These are phyloP conservation scores for Thymallus thymallus DNA, from an alignment of 2,113 vertebrate species.

Conservation along the genomic window DNA sequence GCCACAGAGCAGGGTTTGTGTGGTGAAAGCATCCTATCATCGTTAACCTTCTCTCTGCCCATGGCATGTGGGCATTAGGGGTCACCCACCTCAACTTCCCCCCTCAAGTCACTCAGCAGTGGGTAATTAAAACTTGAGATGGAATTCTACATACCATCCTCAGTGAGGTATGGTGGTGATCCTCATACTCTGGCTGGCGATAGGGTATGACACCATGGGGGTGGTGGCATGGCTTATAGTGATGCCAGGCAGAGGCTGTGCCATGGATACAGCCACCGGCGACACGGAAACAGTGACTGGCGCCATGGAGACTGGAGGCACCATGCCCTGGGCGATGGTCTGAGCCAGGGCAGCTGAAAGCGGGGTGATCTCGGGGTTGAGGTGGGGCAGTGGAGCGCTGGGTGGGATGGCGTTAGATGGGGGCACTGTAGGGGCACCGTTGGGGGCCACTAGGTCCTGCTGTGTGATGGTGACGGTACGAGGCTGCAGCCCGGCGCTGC, in stretches of 20 bases:
- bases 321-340: conserved; percentile 95
- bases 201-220: conserved; percentile 95
- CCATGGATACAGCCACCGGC: conserved; percentile 93
- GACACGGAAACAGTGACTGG: conserved; percentile 93
- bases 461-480: conserved; percentile 88
- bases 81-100: not conserved
- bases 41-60: not conserved
- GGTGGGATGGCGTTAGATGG: conserved; percentile 80
- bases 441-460: conserved; percentile 87
- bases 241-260: conserved; percentile 88
- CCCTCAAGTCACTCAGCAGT: not conserved
- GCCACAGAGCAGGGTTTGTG: not conserved
- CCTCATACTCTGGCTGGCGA: conserved; percentile 96
- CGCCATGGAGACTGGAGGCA: conserved; percentile 93
- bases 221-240: conserved; percentile 97
- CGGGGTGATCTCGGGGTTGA: conserved; percentile 92
- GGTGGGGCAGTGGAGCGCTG: conserved; percentile 77
- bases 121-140: not conserved
- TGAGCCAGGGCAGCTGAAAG: conserved; percentile 91
- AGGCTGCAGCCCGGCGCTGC: conserved; percentile 91
- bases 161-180: conserved; percentile 95
- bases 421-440: conserved; percentile 80
- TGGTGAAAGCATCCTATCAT: not conserved
- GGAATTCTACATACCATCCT: conserved; percentile 22
- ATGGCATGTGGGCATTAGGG: not conserved